Evolutionary conservation across 1,140 invertebrate species (phyloP).

Genomic region (Saccostrea echinata): DNA sequence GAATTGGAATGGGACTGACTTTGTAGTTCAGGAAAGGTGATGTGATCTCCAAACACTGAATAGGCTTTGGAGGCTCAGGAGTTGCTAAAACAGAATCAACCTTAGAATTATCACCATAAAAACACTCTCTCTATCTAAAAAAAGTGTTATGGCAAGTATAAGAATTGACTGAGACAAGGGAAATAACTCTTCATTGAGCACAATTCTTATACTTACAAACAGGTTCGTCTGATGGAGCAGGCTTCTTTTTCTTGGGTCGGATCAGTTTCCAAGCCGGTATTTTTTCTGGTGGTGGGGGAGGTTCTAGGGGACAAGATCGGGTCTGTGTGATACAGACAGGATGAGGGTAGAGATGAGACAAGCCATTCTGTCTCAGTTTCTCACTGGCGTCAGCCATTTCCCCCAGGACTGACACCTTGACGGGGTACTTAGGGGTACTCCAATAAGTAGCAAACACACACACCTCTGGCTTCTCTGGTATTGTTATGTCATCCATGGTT

Average conservation of each 20-base stretch:
- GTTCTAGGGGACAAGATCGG: constrained; percentile 76
- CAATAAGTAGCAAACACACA: constrained; percentile 77
- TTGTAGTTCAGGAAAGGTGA: constrained; percentile 79
- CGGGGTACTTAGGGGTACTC: constrained; percentile 75
- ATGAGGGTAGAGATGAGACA: constrained; percentile 78
- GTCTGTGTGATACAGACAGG: constrained; percentile 78
- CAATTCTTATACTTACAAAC: constrained; percentile 62
- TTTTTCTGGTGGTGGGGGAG: constrained; percentile 75
- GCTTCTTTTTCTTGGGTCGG: constrained; percentile 77
- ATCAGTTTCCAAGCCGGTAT: constrained; percentile 80
- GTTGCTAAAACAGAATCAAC: constrained; percentile 57
- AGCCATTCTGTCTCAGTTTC: constrained; percentile 75
- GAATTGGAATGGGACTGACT: constrained; percentile 77
- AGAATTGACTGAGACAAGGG: not conserved
- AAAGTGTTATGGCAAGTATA: not conserved
- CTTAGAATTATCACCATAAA: not conserved
- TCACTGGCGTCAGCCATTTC: constrained; percentile 79
- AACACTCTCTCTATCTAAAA: too few species aligned
- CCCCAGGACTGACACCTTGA: constrained; percentile 74
- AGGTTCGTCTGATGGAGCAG: constrained; percentile 77
- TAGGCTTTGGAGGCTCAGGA: constrained; percentile 74
- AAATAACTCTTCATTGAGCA: not conserved
- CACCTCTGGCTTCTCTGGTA: constrained; percentile 78
- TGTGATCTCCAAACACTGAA: constrained; percentile 77
- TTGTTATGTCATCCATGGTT: constrained; percentile 67